Evolutionary conservation across 1,140 invertebrate species (phyloP), one percentile per base, ranked within the genome.

Genomic region (Drosophila navojoa): DNA sequence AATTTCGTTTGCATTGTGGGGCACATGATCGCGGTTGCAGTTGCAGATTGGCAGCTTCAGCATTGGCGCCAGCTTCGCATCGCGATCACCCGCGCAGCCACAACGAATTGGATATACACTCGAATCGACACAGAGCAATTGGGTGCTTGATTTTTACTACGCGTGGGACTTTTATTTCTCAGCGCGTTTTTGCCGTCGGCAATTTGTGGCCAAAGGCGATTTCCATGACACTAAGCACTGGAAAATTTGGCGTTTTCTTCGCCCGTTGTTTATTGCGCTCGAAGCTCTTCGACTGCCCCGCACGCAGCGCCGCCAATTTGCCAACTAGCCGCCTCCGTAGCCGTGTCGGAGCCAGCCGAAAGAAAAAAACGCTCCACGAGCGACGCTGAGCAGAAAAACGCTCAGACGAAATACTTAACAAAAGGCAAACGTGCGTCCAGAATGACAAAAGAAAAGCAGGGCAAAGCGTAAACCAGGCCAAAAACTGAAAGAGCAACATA

Each of bases 1-100:
- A 91, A 75, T 77, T 90, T 81, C 57, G 76, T 60, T 75, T 71
- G 76, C 59, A 60, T 90, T 81, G 89, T 64, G 81, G 80, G 75
- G 77, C 79, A 89, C 90, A 91, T 91, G 81, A 87, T 91, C 75
- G 85, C 74, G 72, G 32, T 38, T 52, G 68, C 59, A 42, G 35
- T 35, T 15, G 57, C 57, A 25, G 44, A 7, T 38, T 52, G 35
- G 35, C 63, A 57, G 62, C 63, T 66, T 81, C 74, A 86, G 70
- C 59, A 62, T 72, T 74, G 66, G 63, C 32, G 49, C 54, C 55
- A 74, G 63, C 50, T 68, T 60, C 71, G 61, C 75, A 52, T 55
- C 49, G 66, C 61, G 76, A 76, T 71, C 71, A 57, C 50, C 50
- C 50, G 32, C 50, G 27, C 38, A 57, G 6, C 29, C 4, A 32